Evolutionary conservation across 2,797 vertebrate species (phyloP), one percentile per base, ranked within the genome.

Genomic region (Loriculus beryllinus): DNA sequence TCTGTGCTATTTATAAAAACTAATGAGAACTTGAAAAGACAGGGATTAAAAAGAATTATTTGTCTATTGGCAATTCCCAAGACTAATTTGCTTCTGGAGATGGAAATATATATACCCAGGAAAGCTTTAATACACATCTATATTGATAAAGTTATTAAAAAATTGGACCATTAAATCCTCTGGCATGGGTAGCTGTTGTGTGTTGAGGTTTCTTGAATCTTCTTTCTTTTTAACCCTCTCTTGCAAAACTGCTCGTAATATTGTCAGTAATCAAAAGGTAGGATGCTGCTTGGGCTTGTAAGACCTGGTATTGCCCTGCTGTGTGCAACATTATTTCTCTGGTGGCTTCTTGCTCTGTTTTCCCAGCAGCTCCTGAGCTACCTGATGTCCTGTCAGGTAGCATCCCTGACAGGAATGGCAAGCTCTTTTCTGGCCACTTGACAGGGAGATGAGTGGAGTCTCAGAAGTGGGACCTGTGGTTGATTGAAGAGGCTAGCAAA

Each of bases 11-110:
- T 95, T 95, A 93, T 77, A 78, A 91, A 88, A 92, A 68, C 59
- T 92, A 91, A 94, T 82, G 88, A 95, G 81, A 85, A 74, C 23
- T 90, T 89, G 56, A 90, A 93, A 90, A 82, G 62, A 92, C 31
- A 37, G 21, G 74, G 88, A 93, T 96, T 94, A 88, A 94, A 92
- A 92, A 64, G 72, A 92, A 91, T 90, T 96, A 95, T 96, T 96
- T 95, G 76, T 72, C 86, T 92, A n/a, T 48, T 81, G 67, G 54
- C 51, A 93, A 86, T 85, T 93, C 48, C 62, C 57, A 81, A 88
- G 77, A 63, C 80, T 88, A 84, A 88, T 96, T 95, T 90, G 17
- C 82, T 92, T 92, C 79, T 25, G 37, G 67, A 92, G 52, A 90
- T 79, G 71, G 81, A 95, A 92, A 85, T 59, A 29, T 67, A 69